Conservation (phyloP, 2,888 invertebrate species). For the Drosophila nigricruria region DNA sequence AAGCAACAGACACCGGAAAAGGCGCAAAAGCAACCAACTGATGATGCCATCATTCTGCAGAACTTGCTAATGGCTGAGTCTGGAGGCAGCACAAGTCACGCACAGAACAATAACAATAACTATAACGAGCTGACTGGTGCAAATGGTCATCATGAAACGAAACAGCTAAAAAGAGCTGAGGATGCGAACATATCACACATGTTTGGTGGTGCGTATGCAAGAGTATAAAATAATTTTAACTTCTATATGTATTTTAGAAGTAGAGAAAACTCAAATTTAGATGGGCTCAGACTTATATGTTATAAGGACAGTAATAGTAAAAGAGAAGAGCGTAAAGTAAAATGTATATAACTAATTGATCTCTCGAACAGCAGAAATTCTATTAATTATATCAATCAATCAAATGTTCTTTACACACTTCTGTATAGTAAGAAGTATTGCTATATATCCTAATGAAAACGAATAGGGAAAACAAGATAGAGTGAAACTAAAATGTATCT, state of each 20-base stretch:
- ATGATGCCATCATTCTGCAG: constrained; percentile 37
- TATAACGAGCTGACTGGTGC: constrained; percentile 21
- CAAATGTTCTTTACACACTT: no score
- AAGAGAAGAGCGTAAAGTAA: not conserved
- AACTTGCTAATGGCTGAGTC: constrained; percentile 44
- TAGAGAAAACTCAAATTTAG: no score
- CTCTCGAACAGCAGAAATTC: not conserved
- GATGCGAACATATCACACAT: constrained; percentile 81
- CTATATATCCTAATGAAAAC: no score
- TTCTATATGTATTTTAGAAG: not conserved
- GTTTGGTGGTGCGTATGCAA: constrained; percentile 85
- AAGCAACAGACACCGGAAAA: constrained; percentile 48
- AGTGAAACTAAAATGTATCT: no score
- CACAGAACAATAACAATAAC: constrained; percentile 26
- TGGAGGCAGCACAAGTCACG: constrained; percentile 9
- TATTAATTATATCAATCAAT: not conserved
- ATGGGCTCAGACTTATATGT: no score
- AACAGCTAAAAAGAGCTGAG: constrained; percentile 56
- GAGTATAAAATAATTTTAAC: not conserved
- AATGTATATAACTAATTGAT: not conserved
- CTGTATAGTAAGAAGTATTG: no score
- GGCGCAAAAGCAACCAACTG: constrained; percentile 10
- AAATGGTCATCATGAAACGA: constrained; percentile 25
- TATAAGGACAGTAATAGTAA: not conserved
- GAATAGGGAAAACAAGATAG: no score